Conservation (phyloP, 2,888 invertebrate genomes). For the Eupithecia pulchellata region DNA sequence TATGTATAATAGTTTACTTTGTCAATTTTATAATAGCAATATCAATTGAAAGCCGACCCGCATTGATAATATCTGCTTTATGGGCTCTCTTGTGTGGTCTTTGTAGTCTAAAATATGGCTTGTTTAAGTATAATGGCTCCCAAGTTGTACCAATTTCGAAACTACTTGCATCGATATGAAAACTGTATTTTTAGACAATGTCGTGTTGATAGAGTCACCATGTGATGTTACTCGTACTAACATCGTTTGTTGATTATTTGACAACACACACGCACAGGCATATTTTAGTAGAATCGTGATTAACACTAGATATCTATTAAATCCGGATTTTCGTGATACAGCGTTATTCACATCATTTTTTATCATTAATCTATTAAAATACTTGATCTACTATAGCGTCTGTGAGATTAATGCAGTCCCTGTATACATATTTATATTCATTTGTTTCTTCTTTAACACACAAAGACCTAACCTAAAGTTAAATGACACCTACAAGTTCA, state of each 20-base stretch:
- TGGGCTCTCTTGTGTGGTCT: slow-evolving; percentile 34
- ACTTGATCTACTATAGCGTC: not conserved
- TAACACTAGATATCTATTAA: no score
- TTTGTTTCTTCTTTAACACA: not conserved
- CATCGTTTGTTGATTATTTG: not conserved
- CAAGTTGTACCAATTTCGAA: not conserved
- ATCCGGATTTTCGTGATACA: no score
- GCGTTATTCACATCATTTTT: no score
- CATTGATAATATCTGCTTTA: slow-evolving; percentile 33
- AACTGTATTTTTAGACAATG: not conserved
- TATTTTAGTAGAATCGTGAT: not conserved
- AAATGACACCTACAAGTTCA: not conserved
- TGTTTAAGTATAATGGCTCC: not conserved
- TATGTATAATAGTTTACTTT: slow-evolving; percentile 23
- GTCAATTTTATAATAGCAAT: slow-evolving; percentile 34
- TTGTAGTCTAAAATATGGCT: slow-evolving; percentile 18
- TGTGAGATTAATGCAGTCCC: not conserved
- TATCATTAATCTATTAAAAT: no score
- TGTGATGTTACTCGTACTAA: no score
- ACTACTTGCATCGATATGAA: not conserved
- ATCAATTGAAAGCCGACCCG: slow-evolving; percentile 28
- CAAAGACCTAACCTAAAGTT: not conserved
- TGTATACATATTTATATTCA: not conserved
- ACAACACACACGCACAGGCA: not conserved
- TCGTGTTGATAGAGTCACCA: not conserved